Evolutionary conservation across 2,888 invertebrate species (phyloP), one percentile per base, ranked within the genome.

Genomic region (Nomada lathburiana): DNA sequence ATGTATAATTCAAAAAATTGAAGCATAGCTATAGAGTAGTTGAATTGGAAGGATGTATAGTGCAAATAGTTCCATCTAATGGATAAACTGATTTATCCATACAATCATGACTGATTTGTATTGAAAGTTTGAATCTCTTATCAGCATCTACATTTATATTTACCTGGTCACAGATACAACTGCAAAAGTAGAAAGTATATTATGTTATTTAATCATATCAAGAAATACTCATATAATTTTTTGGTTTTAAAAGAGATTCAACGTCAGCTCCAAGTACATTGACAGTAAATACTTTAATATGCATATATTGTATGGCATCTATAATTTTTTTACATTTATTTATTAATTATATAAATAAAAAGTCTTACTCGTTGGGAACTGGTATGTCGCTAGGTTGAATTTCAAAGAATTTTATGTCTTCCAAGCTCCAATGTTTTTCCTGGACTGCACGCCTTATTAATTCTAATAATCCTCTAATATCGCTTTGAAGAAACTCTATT

Each of bases 361-460:
- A 42, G 63, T 85, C 90, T 90, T 89, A 93, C 93, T 90, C 86
- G 0, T 82, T 29, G 16, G 88, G 86, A 65, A 83, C 64, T 62
- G 92, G 92, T 81, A 94, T 93, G 73, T 93, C 91, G 4, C 80
- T 80, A 16, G 90, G 88, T 29, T 87, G 83, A 68, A 95, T 94
- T 79, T 95, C 95, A 85, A 94, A 94, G 92, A 96, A 95, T 88
- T 94, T 94, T 84, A 95, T 95, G 23, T 94, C 95, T 52, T 95
- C 94, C 1, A 95, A 93, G 76, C 94, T 94, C 94, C 95, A 95
- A 91, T 91, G 90, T 91, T 95, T 95, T 84, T 94, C 94, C 86
- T 94, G 94, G 0, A 94, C 90, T 55, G 95, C 94, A 5, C 95
- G 92, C 16, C 95, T 94, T 89, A 95, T 93, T 85, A 95, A 94